Evolutionary conservation across 2,888 invertebrate species (phyloP).

Genomic region (Anagyrus pseudococci): DNA sequence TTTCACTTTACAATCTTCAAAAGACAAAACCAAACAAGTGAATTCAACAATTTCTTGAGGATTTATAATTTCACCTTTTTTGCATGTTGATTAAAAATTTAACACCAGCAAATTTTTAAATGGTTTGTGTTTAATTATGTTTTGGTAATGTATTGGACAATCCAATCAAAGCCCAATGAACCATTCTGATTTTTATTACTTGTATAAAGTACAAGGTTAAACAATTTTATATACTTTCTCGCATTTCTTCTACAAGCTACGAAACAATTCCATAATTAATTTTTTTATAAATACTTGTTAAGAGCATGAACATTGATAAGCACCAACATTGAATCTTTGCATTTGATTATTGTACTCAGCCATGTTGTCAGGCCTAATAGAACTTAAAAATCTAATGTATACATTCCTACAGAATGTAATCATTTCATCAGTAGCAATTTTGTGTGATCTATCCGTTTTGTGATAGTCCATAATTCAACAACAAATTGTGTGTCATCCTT

Average conservation of each 20-base stretch:
- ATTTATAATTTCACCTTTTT: slow-evolving; percentile 49
- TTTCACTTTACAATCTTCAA: slow-evolving; percentile 62
- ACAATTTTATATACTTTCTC: no score
- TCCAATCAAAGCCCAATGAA: slow-evolving; percentile 38
- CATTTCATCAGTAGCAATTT: slow-evolving; percentile 99
- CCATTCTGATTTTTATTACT: no score
- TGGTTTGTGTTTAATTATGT: slow-evolving; percentile 35
- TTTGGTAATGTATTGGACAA: slow-evolving; percentile 24
- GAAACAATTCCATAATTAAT: no score
- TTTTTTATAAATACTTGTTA: no score
- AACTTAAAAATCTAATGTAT: slow-evolving; percentile 95
- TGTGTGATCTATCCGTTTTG: slow-evolving; percentile 99
- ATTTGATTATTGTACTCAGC: slow-evolving; percentile 98
- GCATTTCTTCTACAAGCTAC: no score
- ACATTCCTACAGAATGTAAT: slow-evolving; percentile 99
- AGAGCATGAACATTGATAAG: no score
- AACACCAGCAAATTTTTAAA: slow-evolving; percentile 65
- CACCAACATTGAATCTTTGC: no score
- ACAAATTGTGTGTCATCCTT: slow-evolving; percentile 98
- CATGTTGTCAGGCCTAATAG: slow-evolving; percentile 99
- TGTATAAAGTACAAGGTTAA: no score
- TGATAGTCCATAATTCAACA: slow-evolving; percentile 98
- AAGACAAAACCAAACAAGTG: slow-evolving; percentile 66
- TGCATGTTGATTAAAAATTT: slow-evolving; percentile 71
- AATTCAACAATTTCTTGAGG: slow-evolving; percentile 71